Evolutionary conservation across 2,113 vertebrate genomes (phyloP).

Genomic region (Corythoichthys haematopterus): DNA sequence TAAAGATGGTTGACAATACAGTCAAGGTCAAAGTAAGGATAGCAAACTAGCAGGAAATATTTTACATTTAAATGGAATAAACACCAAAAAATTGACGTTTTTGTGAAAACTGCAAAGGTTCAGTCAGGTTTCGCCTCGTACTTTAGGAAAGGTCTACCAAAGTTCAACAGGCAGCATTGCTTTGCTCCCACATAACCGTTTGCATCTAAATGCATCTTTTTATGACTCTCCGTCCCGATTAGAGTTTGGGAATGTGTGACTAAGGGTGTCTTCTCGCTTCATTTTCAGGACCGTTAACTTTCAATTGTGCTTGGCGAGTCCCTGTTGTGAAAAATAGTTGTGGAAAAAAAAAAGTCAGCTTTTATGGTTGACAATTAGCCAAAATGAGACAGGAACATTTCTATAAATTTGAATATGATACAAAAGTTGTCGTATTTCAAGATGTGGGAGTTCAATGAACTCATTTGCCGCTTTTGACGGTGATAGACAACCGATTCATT

Average conservation of each 20-base stretch:
- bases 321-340: neutral
- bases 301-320: neutral
- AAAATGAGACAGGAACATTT: neutral
- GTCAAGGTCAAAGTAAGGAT: neutral
- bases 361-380: conserved; percentile 4
- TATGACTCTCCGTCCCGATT: conserved; percentile 3
- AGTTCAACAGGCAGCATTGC: neutral
- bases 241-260: neutral
- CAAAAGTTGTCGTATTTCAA: no score
- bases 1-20: no score
- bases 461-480: neutral
- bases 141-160: neutral
- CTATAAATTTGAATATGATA: no score
- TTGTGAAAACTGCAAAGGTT: no score
- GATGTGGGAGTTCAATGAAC: neutral
- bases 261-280: neutral
- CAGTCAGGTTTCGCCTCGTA: no score
- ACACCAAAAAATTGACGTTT: neutral
- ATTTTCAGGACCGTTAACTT: conserved; percentile 1
- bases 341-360: neutral
- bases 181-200: neutral
- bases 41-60: neutral
- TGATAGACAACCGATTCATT: no score
- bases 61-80: neutral
- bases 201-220: neutral